Evolutionary conservation across 1,140 invertebrate genomes (phyloP), one percentile per base, ranked within the genome.

Genomic region (Anoplophora glabripennis): DNA sequence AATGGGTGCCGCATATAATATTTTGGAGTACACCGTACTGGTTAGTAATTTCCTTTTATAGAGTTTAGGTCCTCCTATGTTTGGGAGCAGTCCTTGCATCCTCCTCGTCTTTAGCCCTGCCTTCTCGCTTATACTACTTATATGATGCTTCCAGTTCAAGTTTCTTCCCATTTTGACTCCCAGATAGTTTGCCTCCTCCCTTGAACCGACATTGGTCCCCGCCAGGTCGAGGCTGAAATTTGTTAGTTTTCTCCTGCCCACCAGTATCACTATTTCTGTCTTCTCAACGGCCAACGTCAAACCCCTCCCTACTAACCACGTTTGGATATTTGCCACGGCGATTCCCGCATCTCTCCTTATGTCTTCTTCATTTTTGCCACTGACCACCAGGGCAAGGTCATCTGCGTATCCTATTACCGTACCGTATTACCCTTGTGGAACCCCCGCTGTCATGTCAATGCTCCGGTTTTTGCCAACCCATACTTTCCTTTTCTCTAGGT

Each of bases 341-440:
- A 11, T 21, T 9, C 12, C 14, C 12, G 10, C 35, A n/a, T 18
- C 7, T 4, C 11, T 46, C 9, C 7, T 44, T n/a, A 54, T 7
- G 4, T 54, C 40, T 12, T 54, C 54, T 10, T 14, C 2, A n/a
- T 1, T 28, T 15, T n/a, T 18, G 9, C 10, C 41, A n/a, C 11
- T 33, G 14, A 51, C 49, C 9, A 57, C 15, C 0, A 64, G 11
- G 1, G 42, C 49, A n/a, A 63, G 35, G 48, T 59, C 49, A 28
- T 63, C 49, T 4, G 54, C 60, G 34, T 28, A 62, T 3, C 36
- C 47, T 0, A 58, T 21, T 7, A 33, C 10, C 14, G n/a, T 0
- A 78, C 70, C 0, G 76, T n/a, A n/a, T n/a, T n/a, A 80, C 0
- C 77, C 77, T 56, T 80, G 77, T 0, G 77, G 77, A 33, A 78